These are phyloP conservation scores for Ancistrus triradiatus DNA, from an alignment of 2,113 vertebrate genomes.

Conservation along the genomic window DNA sequence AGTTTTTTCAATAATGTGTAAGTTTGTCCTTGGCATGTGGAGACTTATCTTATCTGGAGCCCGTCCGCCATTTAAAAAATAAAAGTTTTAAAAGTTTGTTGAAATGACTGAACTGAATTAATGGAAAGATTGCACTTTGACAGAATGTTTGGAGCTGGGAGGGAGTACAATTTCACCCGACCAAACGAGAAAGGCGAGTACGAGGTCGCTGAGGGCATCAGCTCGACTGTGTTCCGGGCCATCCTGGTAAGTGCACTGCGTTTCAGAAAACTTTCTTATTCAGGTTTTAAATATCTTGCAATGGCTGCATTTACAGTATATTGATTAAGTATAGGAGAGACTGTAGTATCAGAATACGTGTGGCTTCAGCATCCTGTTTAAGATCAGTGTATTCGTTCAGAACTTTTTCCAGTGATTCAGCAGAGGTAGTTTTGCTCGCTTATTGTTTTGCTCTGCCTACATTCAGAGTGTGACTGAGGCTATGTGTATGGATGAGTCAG, in stretches of 20 bases:
- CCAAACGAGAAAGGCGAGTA: constrained; percentile 98
- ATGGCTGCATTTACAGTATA: not conserved
- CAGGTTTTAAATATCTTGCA: constrained; percentile 19
- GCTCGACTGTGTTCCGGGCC: constrained; percentile 95
- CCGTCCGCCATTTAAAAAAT: too few species aligned
- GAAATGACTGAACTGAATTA: too few species aligned
- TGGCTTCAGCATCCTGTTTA: constrained; percentile 20
- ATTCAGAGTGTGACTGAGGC: too few species aligned
- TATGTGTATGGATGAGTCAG: too few species aligned
- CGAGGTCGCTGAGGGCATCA: constrained; percentile 96
- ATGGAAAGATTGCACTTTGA: too few species aligned
- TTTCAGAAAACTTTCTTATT: constrained; percentile 5
- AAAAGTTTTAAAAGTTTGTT: too few species aligned
- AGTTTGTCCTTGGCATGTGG: too few species aligned
- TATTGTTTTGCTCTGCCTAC: too few species aligned
- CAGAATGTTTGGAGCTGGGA: constrained; percentile 97
- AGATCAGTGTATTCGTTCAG: not conserved
- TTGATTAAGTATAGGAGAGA: constrained; percentile 32
- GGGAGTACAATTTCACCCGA: constrained; percentile 97
- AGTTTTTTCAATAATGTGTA: too few species aligned
- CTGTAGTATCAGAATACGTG: constrained; percentile 10
- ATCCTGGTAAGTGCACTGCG: constrained; percentile 83
- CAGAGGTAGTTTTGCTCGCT: too few species aligned
- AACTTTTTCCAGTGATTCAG: too few species aligned
- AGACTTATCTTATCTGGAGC: too few species aligned